Percentiles rank a stretch among this genome's conserved stretches.
phyloP scores from a whole-genome alignment of 2,797 vertebrate genomes.

The Aeoliscus strigatus region DNA sequence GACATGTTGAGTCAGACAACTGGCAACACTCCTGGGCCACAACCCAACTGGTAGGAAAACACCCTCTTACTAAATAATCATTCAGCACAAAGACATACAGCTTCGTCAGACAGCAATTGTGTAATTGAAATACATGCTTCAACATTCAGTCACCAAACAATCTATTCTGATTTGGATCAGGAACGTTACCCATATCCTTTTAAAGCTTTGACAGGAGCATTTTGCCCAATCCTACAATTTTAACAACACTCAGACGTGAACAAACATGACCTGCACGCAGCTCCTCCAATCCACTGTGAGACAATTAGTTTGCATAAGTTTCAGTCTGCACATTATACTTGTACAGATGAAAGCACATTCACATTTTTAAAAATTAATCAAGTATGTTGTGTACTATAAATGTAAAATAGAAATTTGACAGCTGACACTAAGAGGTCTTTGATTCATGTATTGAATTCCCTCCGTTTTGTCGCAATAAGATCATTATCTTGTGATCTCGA shows the following conservation, averaged over 20 bases:
- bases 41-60: slow-evolving; percentile 19
- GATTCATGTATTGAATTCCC: no score
- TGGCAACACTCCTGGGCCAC: slow-evolving; percentile 35
- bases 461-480: no score
- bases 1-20: slow-evolving; percentile 40
- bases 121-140: slow-evolving; percentile 29
- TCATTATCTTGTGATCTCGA: no score
- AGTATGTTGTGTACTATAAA: no score
- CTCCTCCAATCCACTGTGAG: slow-evolving; percentile 17
- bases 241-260: slow-evolving; percentile 26
- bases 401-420: no score
- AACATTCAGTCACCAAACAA: slow-evolving; percentile 26
- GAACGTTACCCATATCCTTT: slow-evolving; percentile 25
- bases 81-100: slow-evolving; percentile 13
- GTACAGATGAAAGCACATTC: no score
- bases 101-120: slow-evolving; percentile 13
- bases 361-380: no score
- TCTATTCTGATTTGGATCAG: slow-evolving; percentile 35
- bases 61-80: slow-evolving; percentile 6
- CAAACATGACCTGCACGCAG: slow-evolving; percentile 25
- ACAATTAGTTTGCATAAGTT: slow-evolving; percentile 1
- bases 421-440: no score
- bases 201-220: slow-evolving; percentile 25
- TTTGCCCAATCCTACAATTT: slow-evolving; percentile 29
- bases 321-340: no score